These are phyloP conservation scores for Telenomus remus DNA, from an alignment of 1,140 invertebrate species.

Conservation along the genomic window DNA sequence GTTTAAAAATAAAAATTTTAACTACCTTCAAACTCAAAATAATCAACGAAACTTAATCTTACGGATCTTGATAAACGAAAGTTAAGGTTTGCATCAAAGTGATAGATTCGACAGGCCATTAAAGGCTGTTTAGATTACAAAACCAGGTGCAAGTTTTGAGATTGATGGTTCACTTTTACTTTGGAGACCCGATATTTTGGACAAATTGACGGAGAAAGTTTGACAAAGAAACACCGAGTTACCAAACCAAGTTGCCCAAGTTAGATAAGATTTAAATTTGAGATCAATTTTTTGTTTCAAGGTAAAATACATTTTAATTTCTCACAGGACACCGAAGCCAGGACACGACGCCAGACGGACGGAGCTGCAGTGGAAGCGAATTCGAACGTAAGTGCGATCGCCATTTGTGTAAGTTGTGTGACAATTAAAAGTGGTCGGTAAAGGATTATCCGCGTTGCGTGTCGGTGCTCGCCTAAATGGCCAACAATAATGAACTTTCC, in stretches of 20 bases:
- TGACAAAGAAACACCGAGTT: slow-evolving; percentile 12
- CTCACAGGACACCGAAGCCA: slow-evolving; percentile 33
- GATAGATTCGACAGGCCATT: slow-evolving; percentile 1
- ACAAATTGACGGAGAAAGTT: slow-evolving; percentile 40
- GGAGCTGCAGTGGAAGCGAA: slow-evolving; percentile 61
- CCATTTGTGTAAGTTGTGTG: slow-evolving; percentile 6
- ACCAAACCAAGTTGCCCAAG: neutral
- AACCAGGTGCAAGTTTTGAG: slow-evolving; percentile 5
- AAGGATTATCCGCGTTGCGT: neutral
- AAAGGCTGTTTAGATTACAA: slow-evolving; percentile 26
- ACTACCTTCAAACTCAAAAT: too few relatives aligned
- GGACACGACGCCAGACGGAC: slow-evolving; percentile 38
- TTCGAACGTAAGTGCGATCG: slow-evolving; percentile 64
- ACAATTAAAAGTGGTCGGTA: neutral
- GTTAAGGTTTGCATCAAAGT: neutral
- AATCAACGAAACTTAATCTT: too few relatives aligned
- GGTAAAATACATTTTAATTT: slow-evolving; percentile 6
- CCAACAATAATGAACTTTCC: slow-evolving; percentile 37
- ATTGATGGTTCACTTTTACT: slow-evolving; percentile 44
- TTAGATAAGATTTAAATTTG: neutral
- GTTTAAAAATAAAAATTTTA: too few relatives aligned
- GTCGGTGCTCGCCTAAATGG: slow-evolving; percentile 10
- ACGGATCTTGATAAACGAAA: neutral
- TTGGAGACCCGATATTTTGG: slow-evolving; percentile 46
- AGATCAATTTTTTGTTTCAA: neutral